Percentiles rank a stretch among this genome's conserved stretches.
Conservation (phyloP, 1,140 invertebrate genomes). For the Neomicropteryx cornuta region DNA sequence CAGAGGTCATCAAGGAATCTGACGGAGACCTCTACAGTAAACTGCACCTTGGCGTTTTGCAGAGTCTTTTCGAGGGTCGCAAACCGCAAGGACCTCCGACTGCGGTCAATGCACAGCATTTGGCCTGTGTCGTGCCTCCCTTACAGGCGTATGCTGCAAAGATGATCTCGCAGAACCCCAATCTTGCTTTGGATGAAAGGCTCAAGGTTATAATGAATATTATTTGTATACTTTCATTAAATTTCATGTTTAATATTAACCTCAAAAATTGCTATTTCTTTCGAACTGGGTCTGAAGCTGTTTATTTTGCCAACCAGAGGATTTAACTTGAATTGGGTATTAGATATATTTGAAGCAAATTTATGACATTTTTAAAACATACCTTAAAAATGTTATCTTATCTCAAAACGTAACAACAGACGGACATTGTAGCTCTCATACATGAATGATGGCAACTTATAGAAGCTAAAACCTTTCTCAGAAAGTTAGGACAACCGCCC, state of each 20-base stretch:
- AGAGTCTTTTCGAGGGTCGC: slow-evolving; percentile 45
- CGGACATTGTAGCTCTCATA: too few species aligned
- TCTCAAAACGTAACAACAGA: too few species aligned
- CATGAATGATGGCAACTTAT: too few species aligned
- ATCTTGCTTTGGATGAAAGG: slow-evolving; percentile 19
- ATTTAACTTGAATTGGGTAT: too few species aligned
- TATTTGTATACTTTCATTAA: not conserved
- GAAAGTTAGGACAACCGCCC: too few species aligned
- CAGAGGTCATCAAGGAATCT: slow-evolving; percentile 26
- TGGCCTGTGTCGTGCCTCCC: slow-evolving; percentile 35
- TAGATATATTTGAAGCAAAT: too few species aligned
- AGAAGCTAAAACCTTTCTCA: too few species aligned
- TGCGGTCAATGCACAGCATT: slow-evolving; percentile 44
- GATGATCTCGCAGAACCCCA: slow-evolving; percentile 20
- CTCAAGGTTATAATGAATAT: slow-evolving; percentile 22
- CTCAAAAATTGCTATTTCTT: slow-evolving; percentile 1
- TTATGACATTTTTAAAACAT: too few species aligned
- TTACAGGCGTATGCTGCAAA: slow-evolving; percentile 33
- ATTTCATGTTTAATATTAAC: slow-evolving; percentile 3
- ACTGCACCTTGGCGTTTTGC: slow-evolving; percentile 51
- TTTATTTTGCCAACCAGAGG: not conserved
- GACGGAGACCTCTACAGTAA: slow-evolving; percentile 43
- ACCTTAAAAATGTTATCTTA: too few species aligned
- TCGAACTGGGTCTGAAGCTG: slow-evolving; percentile 9
- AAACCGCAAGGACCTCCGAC: slow-evolving; percentile 36